Conservation (phyloP, 2,888 invertebrate genomes). For the Nebria brevicollis region DNA sequence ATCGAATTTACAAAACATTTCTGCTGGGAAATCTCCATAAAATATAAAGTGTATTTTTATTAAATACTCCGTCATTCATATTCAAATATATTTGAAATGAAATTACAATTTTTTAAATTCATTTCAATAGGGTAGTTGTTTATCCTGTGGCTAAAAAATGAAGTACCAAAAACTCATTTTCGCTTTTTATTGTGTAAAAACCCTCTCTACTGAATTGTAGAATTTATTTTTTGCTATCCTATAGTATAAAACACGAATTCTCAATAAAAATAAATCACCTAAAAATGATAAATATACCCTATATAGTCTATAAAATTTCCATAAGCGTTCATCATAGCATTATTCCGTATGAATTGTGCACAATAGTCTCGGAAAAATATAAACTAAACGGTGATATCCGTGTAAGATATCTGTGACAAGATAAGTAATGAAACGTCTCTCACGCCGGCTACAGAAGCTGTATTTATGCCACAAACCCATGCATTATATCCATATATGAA, state of each 20-base stretch:
- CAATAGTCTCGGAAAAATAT: constrained; percentile 16
- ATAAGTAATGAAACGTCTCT: constrained; percentile 40
- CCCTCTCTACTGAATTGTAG: no score
- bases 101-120: no score
- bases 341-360: constrained; percentile 13
- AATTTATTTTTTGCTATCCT: no score
- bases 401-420: constrained; percentile 38
- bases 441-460: constrained; percentile 21
- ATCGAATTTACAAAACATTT: no score
- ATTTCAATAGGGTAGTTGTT: no score
- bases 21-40: background rate
- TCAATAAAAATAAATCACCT: background rate
- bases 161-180: no score
- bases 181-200: no score
- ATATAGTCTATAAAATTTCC: constrained; percentile 10
- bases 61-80: no score
- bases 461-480: constrained; percentile 24
- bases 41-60: no score
- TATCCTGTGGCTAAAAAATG: no score
- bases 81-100: no score
- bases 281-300: background rate
- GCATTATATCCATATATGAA: constrained; percentile 27
- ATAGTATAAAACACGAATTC: no score
- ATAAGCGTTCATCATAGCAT: constrained; percentile 26
- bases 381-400: constrained; percentile 31